Base-by-base conservation (phyloP, 2,888 invertebrate genomes). In the Melitaea athalia region DNA sequence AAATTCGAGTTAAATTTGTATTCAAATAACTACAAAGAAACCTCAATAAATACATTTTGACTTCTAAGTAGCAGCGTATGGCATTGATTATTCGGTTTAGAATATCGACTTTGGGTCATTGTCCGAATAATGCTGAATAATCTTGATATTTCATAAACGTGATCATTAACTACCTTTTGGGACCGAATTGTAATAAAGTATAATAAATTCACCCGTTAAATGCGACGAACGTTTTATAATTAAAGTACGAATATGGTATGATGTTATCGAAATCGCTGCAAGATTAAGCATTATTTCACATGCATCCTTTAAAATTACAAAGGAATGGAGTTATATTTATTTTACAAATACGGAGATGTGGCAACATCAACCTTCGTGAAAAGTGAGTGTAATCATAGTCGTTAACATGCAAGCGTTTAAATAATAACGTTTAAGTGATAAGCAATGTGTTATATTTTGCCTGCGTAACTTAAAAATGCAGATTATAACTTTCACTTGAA, bases 91-190 rank as follows among this genome's bases (percentile, higher is more conserved):
- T 71, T 74, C 77, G 79, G 80, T 83, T 85, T 80, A 79, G 81
- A 78, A 82, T 77, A 79, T 79, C 76, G 76, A 77, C 77, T 74
- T 72, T 69, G 77, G 77, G 85, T 85, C 85, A 84, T 79, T 71
- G 86, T 81, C 86, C 88, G 72, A 63, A 78, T 78, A 81, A 82
- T 79, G 76, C 79, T 77, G 76, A 78, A 82, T 83, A 80, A 85
- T 83, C 84, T 83, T 82, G 77, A 82, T 79, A 80, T 84, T 86
- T 85, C 82, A 83, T 82, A 85, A 87, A 85, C 72, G 77, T 74
- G 77, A 81, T 85, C 85, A 85, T 88, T 86, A 87, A 79, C 79
- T 74, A 81, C 81, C 83, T 82, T 83, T 87, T 81, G 75, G 81
- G 80, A 70, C 68, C 78, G 83, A 83, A 84, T 76, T 84, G 83